A percentile compares a stretch with the other conserved stretches of the same genome.
These are phyloP conservation scores for Micronycteris hirsuta DNA, from an alignment of 2,113 vertebrate species.

Conservation along the genomic window DNA sequence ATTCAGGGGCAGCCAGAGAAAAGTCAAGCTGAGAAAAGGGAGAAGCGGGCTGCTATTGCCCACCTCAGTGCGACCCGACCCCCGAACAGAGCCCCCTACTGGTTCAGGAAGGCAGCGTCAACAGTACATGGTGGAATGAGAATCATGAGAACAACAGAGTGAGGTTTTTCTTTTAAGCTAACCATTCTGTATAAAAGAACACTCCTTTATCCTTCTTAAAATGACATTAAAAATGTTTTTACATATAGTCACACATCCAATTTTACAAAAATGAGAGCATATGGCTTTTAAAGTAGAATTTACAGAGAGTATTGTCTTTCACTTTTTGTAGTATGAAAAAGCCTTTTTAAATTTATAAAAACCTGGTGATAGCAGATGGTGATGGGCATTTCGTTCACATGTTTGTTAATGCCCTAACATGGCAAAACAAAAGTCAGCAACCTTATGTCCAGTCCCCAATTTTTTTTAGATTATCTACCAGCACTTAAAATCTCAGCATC, in stretches of 20 bases:
- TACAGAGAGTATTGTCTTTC: background rate
- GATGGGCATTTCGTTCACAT: background rate
- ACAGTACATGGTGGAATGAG: background rate
- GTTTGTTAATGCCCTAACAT: background rate
- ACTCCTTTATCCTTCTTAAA: background rate
- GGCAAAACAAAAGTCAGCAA: background rate
- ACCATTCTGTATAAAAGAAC: background rate
- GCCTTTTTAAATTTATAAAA: background rate
- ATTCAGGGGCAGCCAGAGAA: background rate
- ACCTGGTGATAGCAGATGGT: background rate
- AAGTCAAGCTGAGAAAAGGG: background rate
- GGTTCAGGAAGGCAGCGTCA: background rate
- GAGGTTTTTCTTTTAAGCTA: background rate
- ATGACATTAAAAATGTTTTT: background rate
- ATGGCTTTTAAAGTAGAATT: background rate
- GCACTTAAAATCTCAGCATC: background rate
- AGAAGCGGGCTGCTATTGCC: background rate
- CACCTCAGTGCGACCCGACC: background rate
- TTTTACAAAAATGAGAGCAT: background rate
- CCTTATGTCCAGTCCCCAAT: background rate
- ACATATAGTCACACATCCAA: background rate
- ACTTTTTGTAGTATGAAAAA: background rate
- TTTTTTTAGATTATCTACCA: background rate
- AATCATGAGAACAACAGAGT: background rate
- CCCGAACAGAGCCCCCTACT: rapidly evolving